Conservation (phyloP, 1,140 invertebrate species). For the Campoletis sonorensis region DNA sequence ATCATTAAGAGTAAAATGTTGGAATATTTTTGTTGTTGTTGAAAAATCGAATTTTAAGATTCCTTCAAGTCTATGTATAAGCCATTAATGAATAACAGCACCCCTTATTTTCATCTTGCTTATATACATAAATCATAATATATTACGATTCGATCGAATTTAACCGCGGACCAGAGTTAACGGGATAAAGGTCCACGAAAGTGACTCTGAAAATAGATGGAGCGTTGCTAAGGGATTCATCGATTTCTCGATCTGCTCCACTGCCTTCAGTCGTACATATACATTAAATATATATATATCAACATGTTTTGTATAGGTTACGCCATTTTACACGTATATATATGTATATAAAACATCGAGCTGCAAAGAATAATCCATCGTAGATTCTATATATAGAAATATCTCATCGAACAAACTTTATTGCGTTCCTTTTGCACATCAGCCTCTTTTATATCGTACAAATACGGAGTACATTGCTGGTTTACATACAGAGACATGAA, state of each 20-base stretch:
- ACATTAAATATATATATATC: background rate
- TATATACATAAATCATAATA: background rate
- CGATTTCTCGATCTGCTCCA: conserved; percentile 33
- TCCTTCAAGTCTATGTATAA: too few species aligned
- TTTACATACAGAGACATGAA: background rate
- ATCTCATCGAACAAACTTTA: conserved; percentile 38
- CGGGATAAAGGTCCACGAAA: conserved; percentile 17
- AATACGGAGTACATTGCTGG: background rate
- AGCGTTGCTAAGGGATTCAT: conserved; percentile 40
- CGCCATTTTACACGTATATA: too few species aligned
- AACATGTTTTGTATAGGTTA: too few species aligned
- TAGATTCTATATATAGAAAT: conserved; percentile 27
- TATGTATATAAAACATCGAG: background rate
- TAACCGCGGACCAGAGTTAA: background rate
- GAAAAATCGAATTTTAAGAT: too few species aligned
- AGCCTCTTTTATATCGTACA: conserved; percentile 16
- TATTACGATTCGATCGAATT: background rate
- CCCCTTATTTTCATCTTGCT: background rate
- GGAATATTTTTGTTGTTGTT: too few species aligned
- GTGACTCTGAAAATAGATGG: conserved; percentile 15
- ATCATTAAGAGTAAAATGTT: too few species aligned
- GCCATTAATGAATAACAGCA: too few species aligned
- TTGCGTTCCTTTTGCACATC: conserved; percentile 36
- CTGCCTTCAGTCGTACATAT: background rate
- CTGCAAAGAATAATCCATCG: background rate